phyloP scores from a whole-genome alignment of 2,113 vertebrate species.

The Anoplopoma fimbria region DNA sequence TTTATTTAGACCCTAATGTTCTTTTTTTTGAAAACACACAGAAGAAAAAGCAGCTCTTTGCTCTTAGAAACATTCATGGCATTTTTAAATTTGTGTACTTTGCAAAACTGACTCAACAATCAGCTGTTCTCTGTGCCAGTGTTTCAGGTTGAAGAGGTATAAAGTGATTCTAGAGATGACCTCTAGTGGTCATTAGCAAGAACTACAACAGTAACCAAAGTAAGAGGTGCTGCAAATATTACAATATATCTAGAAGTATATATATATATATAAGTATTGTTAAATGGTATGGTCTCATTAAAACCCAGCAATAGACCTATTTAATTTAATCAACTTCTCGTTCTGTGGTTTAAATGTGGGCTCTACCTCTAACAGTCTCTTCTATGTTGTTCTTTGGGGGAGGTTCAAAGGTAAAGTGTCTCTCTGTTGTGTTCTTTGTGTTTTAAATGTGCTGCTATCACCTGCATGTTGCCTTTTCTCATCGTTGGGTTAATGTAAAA shows the following conservation, averaged over 20 bases:
- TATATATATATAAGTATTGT: neutral
- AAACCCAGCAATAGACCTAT: neutral
- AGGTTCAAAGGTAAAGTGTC: slow-evolving; percentile 4
- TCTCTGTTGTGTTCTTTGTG: slow-evolving; percentile 44
- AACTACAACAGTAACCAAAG: slow-evolving; percentile 5
- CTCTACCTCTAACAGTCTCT: slow-evolving; percentile 58
- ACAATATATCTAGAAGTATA: neutral
- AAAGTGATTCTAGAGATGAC: neutral
- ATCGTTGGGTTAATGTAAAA: slow-evolving; percentile 42
- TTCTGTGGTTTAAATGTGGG: slow-evolving; percentile 32
- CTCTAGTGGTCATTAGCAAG: neutral
- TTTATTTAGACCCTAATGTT: neutral
- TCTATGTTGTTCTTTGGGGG: neutral
- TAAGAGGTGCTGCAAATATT: neutral
- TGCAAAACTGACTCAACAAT: neutral
- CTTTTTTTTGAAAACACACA: neutral
- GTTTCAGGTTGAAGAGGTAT: neutral
- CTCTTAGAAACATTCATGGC: neutral
- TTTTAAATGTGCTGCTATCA: slow-evolving; percentile 76
- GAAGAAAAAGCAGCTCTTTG: slow-evolving; percentile 6
- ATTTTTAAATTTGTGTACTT: neutral
- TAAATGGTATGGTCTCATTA: neutral
- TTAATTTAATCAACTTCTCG: neutral
- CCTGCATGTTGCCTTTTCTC: slow-evolving; percentile 83
- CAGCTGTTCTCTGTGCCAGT: neutral